Percentiles rank a stretch among this genome's conserved stretches.
phyloP scores from a whole-genome alignment of 2,888 invertebrate genomes.

The Xestoiulus laeticollis region DNA sequence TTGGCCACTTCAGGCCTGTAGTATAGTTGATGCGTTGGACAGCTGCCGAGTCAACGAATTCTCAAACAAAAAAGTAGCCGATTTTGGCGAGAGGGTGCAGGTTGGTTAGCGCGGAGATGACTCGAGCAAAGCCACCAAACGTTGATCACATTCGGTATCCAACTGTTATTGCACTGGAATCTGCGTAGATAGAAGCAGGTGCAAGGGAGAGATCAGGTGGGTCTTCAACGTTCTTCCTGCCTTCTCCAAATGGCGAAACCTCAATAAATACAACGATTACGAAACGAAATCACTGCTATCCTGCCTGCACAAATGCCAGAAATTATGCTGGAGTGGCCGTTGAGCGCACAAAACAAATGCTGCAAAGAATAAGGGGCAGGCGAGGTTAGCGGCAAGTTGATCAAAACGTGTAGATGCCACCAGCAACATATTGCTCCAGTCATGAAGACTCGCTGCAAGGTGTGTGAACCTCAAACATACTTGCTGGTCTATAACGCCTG shows the following conservation, averaged over 20 bases:
- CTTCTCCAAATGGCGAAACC: not conserved
- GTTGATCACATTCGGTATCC: not conserved
- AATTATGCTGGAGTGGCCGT: not conserved
- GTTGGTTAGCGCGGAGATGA: not conserved
- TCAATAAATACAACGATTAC: not conserved
- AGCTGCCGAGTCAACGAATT: conserved; percentile 1
- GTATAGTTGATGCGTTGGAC: conserved; percentile 8
- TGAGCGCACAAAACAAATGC: not conserved
- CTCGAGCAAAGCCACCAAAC: conserved; percentile 5
- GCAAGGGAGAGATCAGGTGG: not conserved
- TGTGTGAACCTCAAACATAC: conserved; percentile 53
- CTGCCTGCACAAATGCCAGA: conserved; percentile 16
- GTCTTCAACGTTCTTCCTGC: not conserved
- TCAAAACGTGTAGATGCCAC: not conserved
- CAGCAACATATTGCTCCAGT: conserved; percentile 38
- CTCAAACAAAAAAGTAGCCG: not conserved
- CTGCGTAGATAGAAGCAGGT: conserved; percentile 15
- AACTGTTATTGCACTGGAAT: conserved; percentile 31
- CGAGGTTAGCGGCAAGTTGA: conserved; percentile 1
- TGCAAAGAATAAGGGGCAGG: conserved; percentile 27
- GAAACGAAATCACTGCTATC: conserved; percentile 19
- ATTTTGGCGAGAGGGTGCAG: not conserved
- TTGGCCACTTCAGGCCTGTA: not conserved
- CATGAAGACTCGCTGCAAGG: conserved; percentile 56
- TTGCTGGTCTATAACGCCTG: conserved; percentile 53